These are phyloP conservation scores for Sisyra nigra DNA, from an alignment of 2,888 invertebrate species.

Conservation along the genomic window DNA sequence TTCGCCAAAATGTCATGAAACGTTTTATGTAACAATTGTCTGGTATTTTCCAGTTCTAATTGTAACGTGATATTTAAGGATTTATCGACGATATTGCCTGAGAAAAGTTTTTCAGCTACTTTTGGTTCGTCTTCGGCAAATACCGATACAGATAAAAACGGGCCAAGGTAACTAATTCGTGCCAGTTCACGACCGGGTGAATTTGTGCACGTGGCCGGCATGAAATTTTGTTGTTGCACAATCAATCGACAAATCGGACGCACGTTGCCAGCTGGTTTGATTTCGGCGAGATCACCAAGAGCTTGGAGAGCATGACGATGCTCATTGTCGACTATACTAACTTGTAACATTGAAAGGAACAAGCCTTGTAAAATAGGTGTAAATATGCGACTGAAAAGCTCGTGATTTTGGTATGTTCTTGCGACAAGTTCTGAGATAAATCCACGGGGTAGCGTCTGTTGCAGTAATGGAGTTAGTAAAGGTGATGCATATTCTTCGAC, in stretches of 20 bases:
- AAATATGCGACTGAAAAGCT: conserved; percentile 42
- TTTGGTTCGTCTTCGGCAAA: conserved; percentile 88
- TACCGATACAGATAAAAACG: conserved; percentile 80
- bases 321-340: conserved; percentile 50
- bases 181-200: conserved; percentile 77
- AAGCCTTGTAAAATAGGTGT: conserved; percentile 54
- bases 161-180: conserved; percentile 72
- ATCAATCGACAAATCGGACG: conserved; percentile 63
- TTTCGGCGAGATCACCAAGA: conserved; percentile 64
- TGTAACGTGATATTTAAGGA: conserved; percentile 54
- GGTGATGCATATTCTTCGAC: conserved; percentile 38
- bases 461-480: conserved; percentile 48
- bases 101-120: conserved; percentile 62
- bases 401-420: conserved; percentile 41
- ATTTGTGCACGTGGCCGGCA: conserved; percentile 49
- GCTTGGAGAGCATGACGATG: conserved; percentile 52
- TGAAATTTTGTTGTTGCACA: conserved; percentile 50
- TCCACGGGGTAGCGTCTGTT: conserved; percentile 55
- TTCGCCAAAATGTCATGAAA: conserved; percentile 74
- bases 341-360: conserved; percentile 46
- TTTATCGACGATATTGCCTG: conserved; percentile 41
- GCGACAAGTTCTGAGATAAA: conserved; percentile 38
- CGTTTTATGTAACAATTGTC: conserved; percentile 61
- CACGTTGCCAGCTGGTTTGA: conserved; percentile 48
- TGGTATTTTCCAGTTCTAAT: conserved; percentile 62